Evolutionary conservation across 1,140 invertebrate species (phyloP), one percentile per base, ranked within the genome.

Genomic region (Zophobas morio): DNA sequence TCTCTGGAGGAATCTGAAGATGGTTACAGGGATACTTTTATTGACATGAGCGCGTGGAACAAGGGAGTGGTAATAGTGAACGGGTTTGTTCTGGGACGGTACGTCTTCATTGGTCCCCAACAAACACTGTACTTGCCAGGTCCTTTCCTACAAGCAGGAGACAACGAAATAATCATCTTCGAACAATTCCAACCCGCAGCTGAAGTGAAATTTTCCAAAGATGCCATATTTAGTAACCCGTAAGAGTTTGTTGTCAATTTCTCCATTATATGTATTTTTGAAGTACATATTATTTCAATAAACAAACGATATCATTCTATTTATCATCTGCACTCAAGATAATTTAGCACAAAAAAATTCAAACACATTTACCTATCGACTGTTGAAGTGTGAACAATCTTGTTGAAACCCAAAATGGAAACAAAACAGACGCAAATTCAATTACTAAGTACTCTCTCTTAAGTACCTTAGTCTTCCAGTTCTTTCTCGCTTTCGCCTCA

Each of bases 1-100:
- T 60, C 20, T 1, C 47, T 77, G 6, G 53, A 47, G 3, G 77
- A 73, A 20, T 20, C 20, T 20, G 20, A 20, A 20, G 20, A 20
- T 20, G 57, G 60, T 5, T 71, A 75, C 1, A 60, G 57, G 2
- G 83, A 85, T 74, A 84, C 84, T 3, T 84, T 71, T 39, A 81
- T 88, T n/a, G 86, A 88, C 77, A 86, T 88, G 81, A 76, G 80
- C 6, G 79, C 76, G 0, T 89, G 89, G 89, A 82, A 81, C 4
- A 88, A 88, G 85, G 92, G 92, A 34, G 84, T 91, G 51, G 90
- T 91, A 6, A 88, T 92, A 78, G 80, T 93, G 1, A 93, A 93
- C 85, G 91, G 90, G 1, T 89, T 91, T 80, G 90, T 91, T 80
- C 78, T 93, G 42, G 92, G 91, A 6, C 82, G 91, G 71, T 92